Evolutionary conservation across 2,113 vertebrate species (phyloP), one percentile per base, ranked within the genome.

Genomic region (Emydocephalus ijimae): DNA sequence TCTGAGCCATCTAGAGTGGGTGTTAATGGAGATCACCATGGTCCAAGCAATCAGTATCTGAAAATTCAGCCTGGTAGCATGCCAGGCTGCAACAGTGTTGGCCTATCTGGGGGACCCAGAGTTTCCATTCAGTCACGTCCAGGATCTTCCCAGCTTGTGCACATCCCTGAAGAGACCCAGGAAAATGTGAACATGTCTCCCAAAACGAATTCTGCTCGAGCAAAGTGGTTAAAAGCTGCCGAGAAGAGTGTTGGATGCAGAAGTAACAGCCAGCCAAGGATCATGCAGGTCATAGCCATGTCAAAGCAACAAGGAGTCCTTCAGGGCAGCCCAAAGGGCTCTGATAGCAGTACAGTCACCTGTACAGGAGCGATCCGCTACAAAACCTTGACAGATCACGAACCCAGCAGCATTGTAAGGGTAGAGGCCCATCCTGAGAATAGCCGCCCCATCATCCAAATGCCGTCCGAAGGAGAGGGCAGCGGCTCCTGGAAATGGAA

Each of bases 211-310:
- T 97, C 97, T 4, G 98, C 97, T 85, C 98, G 98, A 91, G 98
- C 98, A 88, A 99, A 99, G 95, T 99, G 99, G 99, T 96, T 99
- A 92, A 98, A 98, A 94, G 98, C 98, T 54, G 98, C 98, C 0
- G 99, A 99, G 96, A 99, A 98, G 97, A 98, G 98, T 0, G 98
- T 99, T 29, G 97, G 97, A 6, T 98, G 98, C 91, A 97, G 98
- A 95, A 98, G 97, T 94, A 98, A 98, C 64, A 98, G 96, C 94
- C 99, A 99, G 95, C 98, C 99, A 1, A 98, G 99, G 57, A 98
- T 99, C 95, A 98, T 99, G 98, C 99, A 99, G 94, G 99, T 99
- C 23, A 99, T 99, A 59, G 98, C 99, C 56, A 98, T 99, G 98
- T 99, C 99, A 94, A 99, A 99, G 97, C 99, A 99, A 95, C 99